Evolutionary conservation across 2,113 vertebrate genomes (phyloP), one percentile per base, ranked within the genome.

Genomic region (Sebastes schlegelii): DNA sequence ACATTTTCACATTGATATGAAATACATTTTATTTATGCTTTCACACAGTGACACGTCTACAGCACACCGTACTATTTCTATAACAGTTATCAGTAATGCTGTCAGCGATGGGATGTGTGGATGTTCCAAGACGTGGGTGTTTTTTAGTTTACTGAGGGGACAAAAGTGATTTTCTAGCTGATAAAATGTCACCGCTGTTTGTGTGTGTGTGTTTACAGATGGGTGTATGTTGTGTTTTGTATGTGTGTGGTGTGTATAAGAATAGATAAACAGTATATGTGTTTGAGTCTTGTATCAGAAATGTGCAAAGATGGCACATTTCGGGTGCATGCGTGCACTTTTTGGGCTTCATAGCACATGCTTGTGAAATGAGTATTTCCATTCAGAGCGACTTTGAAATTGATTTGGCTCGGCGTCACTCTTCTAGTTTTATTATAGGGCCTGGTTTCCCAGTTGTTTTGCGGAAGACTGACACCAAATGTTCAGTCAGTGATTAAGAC

Each of bases 361-460:
- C 66, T 62, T 77, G 60, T 86, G 61, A 87, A 86, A 86, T 86
- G 63, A 83, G 49, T 84, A 75, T 90, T 85, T 89, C 79, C 66
- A 83, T 84, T 89, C 79, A 76, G 64, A 64, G 74, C 68, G 74
- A 84, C 83, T 86, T 79, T 85, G 83, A 77, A 84, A 81, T 84
- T 61, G 77, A 80, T 85, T 86, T 87, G 6, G 23, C 74, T 84
- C 70, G 52, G 76, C 77, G 75, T 87, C 81, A 75, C 66, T 79
- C 60, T 63, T 40, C 49, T 19, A 77, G 71, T 77, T 87, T 80
- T 80, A 79, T 83, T 85, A 34, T 4, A 74, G 21, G 58, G 55
- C 72, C 55, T 34, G 11, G 43, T 83, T 87, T 83, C 69, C 55
- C 58, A 54, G 64, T 85, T 74, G 48, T 86, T 83, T 63, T 74